Base-by-base conservation (phyloP, 2,888 invertebrate species). In the Criorhina ranunculi region DNA sequence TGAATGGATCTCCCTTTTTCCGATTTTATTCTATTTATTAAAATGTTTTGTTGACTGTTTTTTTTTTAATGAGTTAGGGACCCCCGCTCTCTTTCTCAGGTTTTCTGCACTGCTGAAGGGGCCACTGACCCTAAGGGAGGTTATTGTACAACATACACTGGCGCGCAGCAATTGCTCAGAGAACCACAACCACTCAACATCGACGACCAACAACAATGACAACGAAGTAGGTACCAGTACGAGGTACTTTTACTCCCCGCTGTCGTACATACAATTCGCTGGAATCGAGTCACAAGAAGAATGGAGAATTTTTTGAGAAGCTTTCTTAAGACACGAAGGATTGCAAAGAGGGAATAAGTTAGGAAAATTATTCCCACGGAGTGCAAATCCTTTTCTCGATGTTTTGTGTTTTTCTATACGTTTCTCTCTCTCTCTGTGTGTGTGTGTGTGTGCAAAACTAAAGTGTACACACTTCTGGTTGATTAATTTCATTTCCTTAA, bases 401-500 rank as follows among this genome's bases (percentile, higher is more conserved):
- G 57, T 60, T 59, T 66, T 53, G 42, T 46, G 37, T 53, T 70
- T 51, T 42, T 51, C 24, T 3, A 24, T 24, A 24, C 24, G 24
- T 24, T 4, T 24, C 29, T 37, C 31, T 29, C 1, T 37, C n/a
- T 35, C 11, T 35, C 4, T 37, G 24, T 66, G 24, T 59, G 17
- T 9, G 29, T 33, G 29, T 44, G 40, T 5, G 35, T 67, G 55
- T 15, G 35, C 46, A 62, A 73, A 80, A 37, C 73, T 77, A 12
- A 77, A 67, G 69, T 64, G 67, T 70, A 76, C 66, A 79, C 70
- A 76, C 70, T 75, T 75, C 80, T 80, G 69, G 69, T 83, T 85
- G 80, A 85, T 85, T 85, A 85, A 85, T 85, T 80, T 85, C 46
- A 85, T 85, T 85, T 85, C 85, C 75, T 79, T 66, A 76, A 69